phyloP scores from a whole-genome alignment of 2,888 invertebrate species.

The Pseudanteris insignis region DNA sequence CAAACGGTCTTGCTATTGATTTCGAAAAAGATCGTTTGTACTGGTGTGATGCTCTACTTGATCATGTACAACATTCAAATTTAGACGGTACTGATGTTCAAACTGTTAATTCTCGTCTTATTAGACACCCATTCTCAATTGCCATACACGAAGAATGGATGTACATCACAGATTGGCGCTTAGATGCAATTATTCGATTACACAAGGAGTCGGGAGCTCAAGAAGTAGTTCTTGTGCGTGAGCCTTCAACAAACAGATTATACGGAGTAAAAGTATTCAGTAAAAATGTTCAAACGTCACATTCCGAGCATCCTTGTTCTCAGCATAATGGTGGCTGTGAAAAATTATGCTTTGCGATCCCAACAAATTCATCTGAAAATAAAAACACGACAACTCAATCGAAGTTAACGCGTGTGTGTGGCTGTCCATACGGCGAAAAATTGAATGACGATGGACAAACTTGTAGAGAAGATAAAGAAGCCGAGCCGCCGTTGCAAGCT shows the following conservation, averaged over 20 bases:
- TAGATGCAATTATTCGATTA: slow-evolving; percentile 91
- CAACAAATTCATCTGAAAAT: slow-evolving; percentile 68
- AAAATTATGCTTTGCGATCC: slow-evolving; percentile 94
- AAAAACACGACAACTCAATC: slow-evolving; percentile 51
- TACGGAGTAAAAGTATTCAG: slow-evolving; percentile 93
- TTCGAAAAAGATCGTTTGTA: slow-evolving; percentile 87
- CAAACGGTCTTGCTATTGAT: slow-evolving; percentile 95
- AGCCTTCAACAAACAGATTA: slow-evolving; percentile 88
- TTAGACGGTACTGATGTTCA: slow-evolving; percentile 90
- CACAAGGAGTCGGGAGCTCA: slow-evolving; percentile 89
- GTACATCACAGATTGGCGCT: slow-evolving; percentile 97
- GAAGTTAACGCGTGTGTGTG: slow-evolving; percentile 76
- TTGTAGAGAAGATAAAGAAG: slow-evolving; percentile 83
- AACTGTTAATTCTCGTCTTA: slow-evolving; percentile 86
- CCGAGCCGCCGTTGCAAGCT: slow-evolving; percentile 86
- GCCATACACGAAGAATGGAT: slow-evolving; percentile 90
- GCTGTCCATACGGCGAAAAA: slow-evolving; percentile 93
- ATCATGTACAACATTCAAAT: slow-evolving; percentile 94
- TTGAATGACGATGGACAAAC: slow-evolving; percentile 75
- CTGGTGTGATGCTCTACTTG: slow-evolving; percentile 96
- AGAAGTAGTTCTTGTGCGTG: slow-evolving; percentile 85
- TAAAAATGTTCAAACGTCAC: slow-evolving; percentile 76
- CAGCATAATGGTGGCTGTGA: slow-evolving; percentile 89
- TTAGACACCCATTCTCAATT: slow-evolving; percentile 90
- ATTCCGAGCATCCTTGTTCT: slow-evolving; percentile 81